These are phyloP conservation scores for Perognathus longimembris DNA, from an alignment of 2,113 vertebrate genomes.

Conservation along the genomic window DNA sequence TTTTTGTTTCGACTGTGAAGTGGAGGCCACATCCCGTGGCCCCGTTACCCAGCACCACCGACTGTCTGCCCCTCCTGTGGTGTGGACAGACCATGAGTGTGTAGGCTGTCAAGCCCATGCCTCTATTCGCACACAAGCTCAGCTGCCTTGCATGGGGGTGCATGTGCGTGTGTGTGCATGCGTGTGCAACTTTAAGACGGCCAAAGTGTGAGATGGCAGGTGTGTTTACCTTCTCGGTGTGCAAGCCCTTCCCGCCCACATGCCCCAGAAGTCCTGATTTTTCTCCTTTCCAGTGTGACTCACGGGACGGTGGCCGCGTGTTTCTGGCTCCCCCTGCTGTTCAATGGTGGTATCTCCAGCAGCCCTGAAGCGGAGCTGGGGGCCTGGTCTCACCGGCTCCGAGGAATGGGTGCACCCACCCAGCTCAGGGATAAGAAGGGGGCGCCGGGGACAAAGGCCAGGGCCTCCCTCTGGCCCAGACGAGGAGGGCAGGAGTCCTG, in stretches of 20 bases:
- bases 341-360: not conserved
- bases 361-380: accelerated
- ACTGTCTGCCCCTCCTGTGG: no score
- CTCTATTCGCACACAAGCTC: not conserved
- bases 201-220: not conserved
- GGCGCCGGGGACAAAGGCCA: not conserved
- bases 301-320: not conserved
- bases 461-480: not conserved
- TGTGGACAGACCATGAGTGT: no score
- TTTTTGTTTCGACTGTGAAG: no score
- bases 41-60: no score
- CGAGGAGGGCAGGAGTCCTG: not conserved
- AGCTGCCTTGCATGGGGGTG: not conserved
- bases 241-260: no score
- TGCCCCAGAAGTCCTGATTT: not conserved
- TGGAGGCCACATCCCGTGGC: no score
- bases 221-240: no score
- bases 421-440: not conserved
- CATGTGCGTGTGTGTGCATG: not conserved
- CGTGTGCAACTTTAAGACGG: not conserved
- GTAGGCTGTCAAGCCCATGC: no score
- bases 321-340: slow-evolving; percentile 26
- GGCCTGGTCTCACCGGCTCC: not conserved
- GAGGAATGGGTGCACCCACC: not conserved
- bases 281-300: not conserved